A percentile compares a stretch with the other conserved stretches of the same genome.
phyloP scores from a whole-genome alignment of 2,888 invertebrate genomes.

The Drosophila anomalata region DNA sequence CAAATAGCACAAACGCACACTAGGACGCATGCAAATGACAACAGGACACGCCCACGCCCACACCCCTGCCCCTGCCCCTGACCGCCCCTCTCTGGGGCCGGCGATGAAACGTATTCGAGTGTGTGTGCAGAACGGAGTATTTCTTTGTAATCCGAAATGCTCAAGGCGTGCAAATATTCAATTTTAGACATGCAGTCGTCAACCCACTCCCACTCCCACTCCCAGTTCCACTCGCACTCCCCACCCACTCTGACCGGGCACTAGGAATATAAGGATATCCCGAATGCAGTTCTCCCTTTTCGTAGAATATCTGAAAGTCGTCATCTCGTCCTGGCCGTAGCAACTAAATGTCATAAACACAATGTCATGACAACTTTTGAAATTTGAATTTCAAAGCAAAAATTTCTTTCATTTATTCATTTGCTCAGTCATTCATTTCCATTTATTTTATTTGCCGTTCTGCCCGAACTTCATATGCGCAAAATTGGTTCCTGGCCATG shows the following conservation, averaged over 20 bases:
- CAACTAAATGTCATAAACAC: slow-evolving; percentile 75
- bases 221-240: background rate
- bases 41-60: slow-evolving; percentile 51
- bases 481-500: slow-evolving; percentile 66
- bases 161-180: slow-evolving; percentile 79
- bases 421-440: slow-evolving; percentile 80
- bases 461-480: slow-evolving; percentile 33
- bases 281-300: background rate
- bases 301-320: slow-evolving; percentile 10
- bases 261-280: slow-evolving; percentile 6
- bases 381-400: slow-evolving; percentile 81
- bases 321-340: slow-evolving; percentile 25
- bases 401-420: slow-evolving; percentile 78
- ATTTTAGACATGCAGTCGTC: slow-evolving; percentile 71
- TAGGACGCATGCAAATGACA: slow-evolving; percentile 74
- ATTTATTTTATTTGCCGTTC: slow-evolving; percentile 74
- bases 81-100: background rate
- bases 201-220: no score
- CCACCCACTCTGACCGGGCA: slow-evolving; percentile 26
- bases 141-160: slow-evolving; percentile 75
- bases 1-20: slow-evolving; percentile 69
- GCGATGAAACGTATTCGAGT: slow-evolving; percentile 33
- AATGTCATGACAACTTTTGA: slow-evolving; percentile 81
- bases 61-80: slow-evolving; percentile 25
- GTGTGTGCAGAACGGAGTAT: slow-evolving; percentile 66